Base-by-base conservation (phyloP, 2,888 invertebrate genomes). In the Chesias legatella region DNA sequence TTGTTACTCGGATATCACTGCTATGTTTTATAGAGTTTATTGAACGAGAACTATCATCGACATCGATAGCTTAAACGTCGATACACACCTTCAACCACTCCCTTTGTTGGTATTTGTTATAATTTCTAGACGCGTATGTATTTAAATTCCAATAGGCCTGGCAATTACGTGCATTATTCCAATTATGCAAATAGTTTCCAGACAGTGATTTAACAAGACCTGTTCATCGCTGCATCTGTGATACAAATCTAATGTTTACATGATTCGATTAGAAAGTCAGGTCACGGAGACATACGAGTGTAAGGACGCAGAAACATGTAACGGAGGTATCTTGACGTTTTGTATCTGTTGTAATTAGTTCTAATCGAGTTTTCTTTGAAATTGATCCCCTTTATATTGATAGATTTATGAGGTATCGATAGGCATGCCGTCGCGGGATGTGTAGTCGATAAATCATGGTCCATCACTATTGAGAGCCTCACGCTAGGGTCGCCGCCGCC, bases 1-100 rank as follows among this genome's bases (percentile, higher is more conserved):
- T 81, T 79, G 83, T 83, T 81, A 79, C 76, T 78, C 73, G 75
- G 76, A 82, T 82, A 82, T 78, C 79, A 76, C 76, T 79, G 75
- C 69, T 72, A 63, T 70, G 61, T 69, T 73, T 67, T 69, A 73
- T 75, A 80, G 71, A 61, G 70, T 51, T 62, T 63, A 62, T 59
- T 66, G 45, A 52, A 52, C 48, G 45, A 50, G 41, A 55, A 60
- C 60, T 64, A 67, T 47, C 66, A 73, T 80, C 76, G 78, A 66
- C 58, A 59, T 69, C 67, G 67, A 67, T 61, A 58, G 50, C 49
- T 42, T 44, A 13, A 32, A 43, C 38, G 32, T 33, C 34, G 31
- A 36, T 25, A 10, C 7, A 31, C 6, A 31, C 33, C 39, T 32
- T 26, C 25, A n/a, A 22, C 33, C 47, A 43, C 48, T 35, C 46